Base-by-base conservation (phyloP, 30 jellyfish, hydroid and myxozoan genomes). In the Turritopsis dohrnii region DNA sequence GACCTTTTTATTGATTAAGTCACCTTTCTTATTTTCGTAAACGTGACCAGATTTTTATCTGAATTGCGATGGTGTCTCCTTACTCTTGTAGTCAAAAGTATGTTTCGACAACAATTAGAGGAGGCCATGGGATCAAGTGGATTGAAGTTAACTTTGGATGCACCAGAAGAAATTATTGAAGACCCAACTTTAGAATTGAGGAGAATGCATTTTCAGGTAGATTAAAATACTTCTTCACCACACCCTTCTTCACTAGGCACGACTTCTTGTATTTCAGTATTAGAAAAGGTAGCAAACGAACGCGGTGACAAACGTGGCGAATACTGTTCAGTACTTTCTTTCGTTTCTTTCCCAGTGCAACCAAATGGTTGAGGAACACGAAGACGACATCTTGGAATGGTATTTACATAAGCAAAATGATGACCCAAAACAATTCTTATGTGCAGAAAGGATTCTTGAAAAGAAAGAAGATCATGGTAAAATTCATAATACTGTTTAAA, bases 101-200 rank as follows among this genome's bases (percentile, higher is more conserved):
- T 90, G 97, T 90, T 90, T 71, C 91, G 91, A 66, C 73, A 93
- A 18, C 91, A 90, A 72, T 54, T 90, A 21, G 97, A 90, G 81
- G 83, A 86, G 7, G 85, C 76, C 89, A 90, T 90, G 97, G 95
- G 90, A 52, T 74, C 83, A 72, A 79, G 88, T 86, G 97, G 95
- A 7, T 71, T 90, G 72, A 83, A 83, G 17, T 24, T 90, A 80
- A 83, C 79, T 27, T 54, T 90, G 54, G 97, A 90, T 82, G 97
- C 97, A 25, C 97, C 97, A 16, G 84, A 75, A 71, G 95, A 77
- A 17, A 84, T 90, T 16, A 83, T 90, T 18, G 95, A 90, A 71
- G 97, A 90, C 41, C 97, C 97, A 25, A 90, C 97, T 18, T 73
- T 90, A 71, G 97, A 90, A 83, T 79, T 90, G 41, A 90, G 66